A percentile compares a stretch with the other conserved stretches of the same genome.
Conservation (phyloP, 2,797 vertebrate species). For the Phoeniculus purpureus region DNA sequence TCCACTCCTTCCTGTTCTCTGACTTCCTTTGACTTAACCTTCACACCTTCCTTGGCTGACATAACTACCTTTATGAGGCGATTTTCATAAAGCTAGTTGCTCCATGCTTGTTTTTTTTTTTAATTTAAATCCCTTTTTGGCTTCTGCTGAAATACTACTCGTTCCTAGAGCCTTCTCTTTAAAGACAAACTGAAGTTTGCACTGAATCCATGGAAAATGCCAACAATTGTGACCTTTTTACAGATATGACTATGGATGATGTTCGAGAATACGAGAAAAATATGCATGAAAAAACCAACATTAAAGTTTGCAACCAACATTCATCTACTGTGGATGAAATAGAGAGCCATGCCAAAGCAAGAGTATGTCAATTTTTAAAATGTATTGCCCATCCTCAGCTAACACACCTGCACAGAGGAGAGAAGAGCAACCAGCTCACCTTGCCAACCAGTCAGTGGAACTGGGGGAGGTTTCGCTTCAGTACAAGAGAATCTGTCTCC, state of each 20-base stretch:
- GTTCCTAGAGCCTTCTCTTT: slow-evolving; percentile 63
- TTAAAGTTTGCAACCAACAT: slow-evolving; percentile 97
- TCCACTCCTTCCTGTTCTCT: slow-evolving; percentile 74
- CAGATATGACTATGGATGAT: slow-evolving; percentile 99
- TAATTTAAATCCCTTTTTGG: slow-evolving; percentile 43
- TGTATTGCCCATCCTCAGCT: slow-evolving; percentile 69
- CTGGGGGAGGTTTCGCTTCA: slow-evolving; percentile 13
- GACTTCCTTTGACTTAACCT: slow-evolving; percentile 64
- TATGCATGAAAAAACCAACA: slow-evolving; percentile 99
- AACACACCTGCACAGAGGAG: neutral
- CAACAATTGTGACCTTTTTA: slow-evolving; percentile 88
- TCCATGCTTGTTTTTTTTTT: slow-evolving; percentile 69
- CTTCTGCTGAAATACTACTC: slow-evolving; percentile 72
- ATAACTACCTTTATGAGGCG: slow-evolving; percentile 78
- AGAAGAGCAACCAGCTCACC: neutral
- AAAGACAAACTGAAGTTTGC: slow-evolving; percentile 44
- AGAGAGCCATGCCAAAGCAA: slow-evolving; percentile 93
- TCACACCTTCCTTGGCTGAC: slow-evolving; percentile 72
- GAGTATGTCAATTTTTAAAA: slow-evolving; percentile 89
- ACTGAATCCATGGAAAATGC: slow-evolving; percentile 77
- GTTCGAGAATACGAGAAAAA: slow-evolving; percentile 97
- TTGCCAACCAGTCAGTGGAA: neutral
- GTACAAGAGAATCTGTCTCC: neutral
- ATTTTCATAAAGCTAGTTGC: slow-evolving; percentile 79
- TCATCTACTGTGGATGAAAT: slow-evolving; percentile 94